Evolutionary conservation across 2,888 invertebrate genomes (phyloP).

Genomic region (Coelopa pilipes): DNA sequence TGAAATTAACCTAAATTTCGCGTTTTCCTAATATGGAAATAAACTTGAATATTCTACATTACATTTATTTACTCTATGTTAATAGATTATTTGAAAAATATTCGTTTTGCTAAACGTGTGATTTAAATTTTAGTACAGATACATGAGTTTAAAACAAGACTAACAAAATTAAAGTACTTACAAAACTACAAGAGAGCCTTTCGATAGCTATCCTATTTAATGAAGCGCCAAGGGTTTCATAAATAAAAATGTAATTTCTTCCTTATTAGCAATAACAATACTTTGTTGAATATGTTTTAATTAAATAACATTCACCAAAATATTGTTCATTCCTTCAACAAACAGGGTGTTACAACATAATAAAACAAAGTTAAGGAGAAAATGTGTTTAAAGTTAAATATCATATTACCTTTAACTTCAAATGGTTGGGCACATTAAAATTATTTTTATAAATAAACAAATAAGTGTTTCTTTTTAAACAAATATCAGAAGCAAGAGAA

Average conservation of each 20-base stretch:
- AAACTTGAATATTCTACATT: too few species aligned
- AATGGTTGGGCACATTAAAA: constrained; percentile 6
- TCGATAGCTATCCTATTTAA: constrained; percentile 68
- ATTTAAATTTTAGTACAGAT: neutral
- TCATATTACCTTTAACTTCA: constrained; percentile 27
- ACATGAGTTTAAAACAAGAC: constrained; percentile 48
- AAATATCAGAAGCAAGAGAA: constrained; percentile 55
- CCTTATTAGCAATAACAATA: constrained; percentile 55
- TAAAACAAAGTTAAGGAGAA: constrained; percentile 12
- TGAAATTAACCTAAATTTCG: constrained; percentile 1
- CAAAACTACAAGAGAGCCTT: constrained; percentile 68
- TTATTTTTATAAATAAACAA: constrained; percentile 16
- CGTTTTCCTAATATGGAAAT: too few species aligned
- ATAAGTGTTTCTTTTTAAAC: neutral
- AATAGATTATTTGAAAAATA: constrained; percentile 38
- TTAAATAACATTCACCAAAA: constrained; percentile 20
- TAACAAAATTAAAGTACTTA: constrained; percentile 67
- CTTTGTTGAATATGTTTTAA: constrained; percentile 38
- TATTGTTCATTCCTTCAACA: constrained; percentile 21
- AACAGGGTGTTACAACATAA: constrained; percentile 15
- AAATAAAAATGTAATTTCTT: constrained; percentile 82
- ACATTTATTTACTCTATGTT: neutral
- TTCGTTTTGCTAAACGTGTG: neutral
- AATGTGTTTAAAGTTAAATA: constrained; percentile 3
- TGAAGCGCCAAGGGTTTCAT: constrained; percentile 69